phyloP scores from a whole-genome alignment of 2,888 invertebrate genomes.

The Epistrophe grossulariae region DNA sequence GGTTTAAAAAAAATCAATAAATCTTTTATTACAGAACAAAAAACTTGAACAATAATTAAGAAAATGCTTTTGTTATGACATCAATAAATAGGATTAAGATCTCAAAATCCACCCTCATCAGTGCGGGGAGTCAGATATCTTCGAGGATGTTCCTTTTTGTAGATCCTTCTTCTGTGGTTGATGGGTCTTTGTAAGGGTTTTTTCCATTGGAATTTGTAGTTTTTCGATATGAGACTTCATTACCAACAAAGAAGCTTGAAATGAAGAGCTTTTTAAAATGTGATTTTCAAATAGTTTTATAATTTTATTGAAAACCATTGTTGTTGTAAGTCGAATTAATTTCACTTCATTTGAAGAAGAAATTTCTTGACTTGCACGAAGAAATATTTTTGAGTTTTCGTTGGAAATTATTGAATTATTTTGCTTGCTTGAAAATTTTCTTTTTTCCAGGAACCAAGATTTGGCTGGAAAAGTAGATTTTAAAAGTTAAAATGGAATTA shows the following conservation, averaged over 20 bases:
- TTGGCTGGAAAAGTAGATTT: not conserved
- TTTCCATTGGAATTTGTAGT: not conserved
- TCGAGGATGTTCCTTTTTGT: not conserved
- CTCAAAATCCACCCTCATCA: not conserved
- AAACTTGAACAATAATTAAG: not conserved
- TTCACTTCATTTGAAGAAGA: conserved; percentile 17
- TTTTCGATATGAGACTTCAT: not conserved
- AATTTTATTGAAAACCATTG: not conserved
- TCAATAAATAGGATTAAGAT: too few species aligned
- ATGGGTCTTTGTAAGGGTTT: not conserved
- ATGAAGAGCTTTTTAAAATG: not conserved
- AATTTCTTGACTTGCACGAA: not conserved
- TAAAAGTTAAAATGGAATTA: too few species aligned
- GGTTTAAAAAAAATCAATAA: too few species aligned
- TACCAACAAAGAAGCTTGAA: not conserved
- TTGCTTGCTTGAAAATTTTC: not conserved
- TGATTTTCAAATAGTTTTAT: not conserved
- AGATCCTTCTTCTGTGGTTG: not conserved
- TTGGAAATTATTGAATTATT: not conserved
- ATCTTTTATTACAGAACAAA: not conserved
- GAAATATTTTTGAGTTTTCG: not conserved
- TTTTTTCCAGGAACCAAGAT: not conserved
- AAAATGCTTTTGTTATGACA: not conserved
- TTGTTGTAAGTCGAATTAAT: not conserved
- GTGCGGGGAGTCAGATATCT: not conserved